These are phyloP conservation scores for Nixonia krombeini DNA, from an alignment of 1,140 invertebrate species.

Conservation along the genomic window DNA sequence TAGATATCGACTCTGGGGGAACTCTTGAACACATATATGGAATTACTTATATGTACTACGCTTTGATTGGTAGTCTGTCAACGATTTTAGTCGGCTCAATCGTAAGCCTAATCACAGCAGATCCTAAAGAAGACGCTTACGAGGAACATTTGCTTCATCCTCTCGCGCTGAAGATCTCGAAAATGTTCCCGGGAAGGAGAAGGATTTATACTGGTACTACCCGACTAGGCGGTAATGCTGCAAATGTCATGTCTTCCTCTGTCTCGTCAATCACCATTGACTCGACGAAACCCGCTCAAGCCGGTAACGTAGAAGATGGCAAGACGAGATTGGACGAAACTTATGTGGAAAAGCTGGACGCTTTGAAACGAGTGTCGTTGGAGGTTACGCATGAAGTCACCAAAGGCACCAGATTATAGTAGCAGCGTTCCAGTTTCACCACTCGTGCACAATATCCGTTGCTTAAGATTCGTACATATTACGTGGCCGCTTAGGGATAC, in stretches of 20 bases:
- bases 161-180: conserved; percentile 74
- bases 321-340: conserved; percentile 52
- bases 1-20: conserved; percentile 8
- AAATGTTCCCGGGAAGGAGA: conserved; percentile 72
- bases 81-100: conserved; percentile 77
- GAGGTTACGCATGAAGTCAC: conserved; percentile 66
- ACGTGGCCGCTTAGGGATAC: too few relatives aligned
- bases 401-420: conserved; percentile 63
- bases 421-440: too few relatives aligned
- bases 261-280: conserved; percentile 47
- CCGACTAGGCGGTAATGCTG: conserved; percentile 47
- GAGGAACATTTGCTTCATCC: conserved; percentile 80
- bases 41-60: conserved; percentile 85
- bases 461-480: too few relatives aligned
- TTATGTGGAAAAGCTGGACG: conserved; percentile 63
- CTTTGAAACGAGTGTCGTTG: conserved; percentile 61
- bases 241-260: conserved; percentile 43
- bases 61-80: conserved; percentile 77
- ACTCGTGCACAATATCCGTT: too few relatives aligned
- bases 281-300: conserved; percentile 46
- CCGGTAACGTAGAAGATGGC: conserved; percentile 38
- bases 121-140: conserved; percentile 76
- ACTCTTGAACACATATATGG: conserved; percentile 75
- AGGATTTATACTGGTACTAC: conserved; percentile 59
- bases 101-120: conserved; percentile 76